These are phyloP conservation scores for Pachyramphus minor DNA, from an alignment of 2,113 vertebrate genomes.

Conservation along the genomic window DNA sequence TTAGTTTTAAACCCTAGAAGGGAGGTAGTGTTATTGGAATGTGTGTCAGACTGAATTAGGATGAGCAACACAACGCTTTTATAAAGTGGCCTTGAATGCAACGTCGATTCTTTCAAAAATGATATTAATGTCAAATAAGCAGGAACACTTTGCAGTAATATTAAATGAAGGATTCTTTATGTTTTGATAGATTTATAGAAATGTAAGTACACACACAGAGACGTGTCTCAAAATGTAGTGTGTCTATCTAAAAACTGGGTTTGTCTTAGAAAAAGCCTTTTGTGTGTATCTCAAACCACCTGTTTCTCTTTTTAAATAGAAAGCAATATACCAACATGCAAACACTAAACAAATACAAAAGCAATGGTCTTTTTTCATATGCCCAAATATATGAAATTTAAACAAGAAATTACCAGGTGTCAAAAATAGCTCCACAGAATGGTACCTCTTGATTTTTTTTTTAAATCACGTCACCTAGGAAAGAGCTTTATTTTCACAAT, in stretches of 20 bases:
- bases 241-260: conserved; percentile 25
- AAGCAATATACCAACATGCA: not conserved
- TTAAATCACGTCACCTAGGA: not conserved
- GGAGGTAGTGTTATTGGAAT: conserved; percentile 89
- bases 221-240: not conserved
- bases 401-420: not conserved
- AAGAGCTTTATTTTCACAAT: not conserved
- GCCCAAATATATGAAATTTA: not conserved
- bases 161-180: conserved; percentile 71
- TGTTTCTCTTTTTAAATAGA: not conserved
- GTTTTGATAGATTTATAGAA: conserved; percentile 61
- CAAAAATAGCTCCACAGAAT: not conserved
- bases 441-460: not conserved
- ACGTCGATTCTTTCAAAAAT: conserved; percentile 79
- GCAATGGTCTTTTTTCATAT: not conserved
- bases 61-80: conserved; percentile 80
- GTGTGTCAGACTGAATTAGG: conserved; percentile 88
- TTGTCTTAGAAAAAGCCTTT: not conserved
- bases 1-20: conserved; percentile 79
- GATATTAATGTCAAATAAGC: conserved; percentile 85
- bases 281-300: not conserved
- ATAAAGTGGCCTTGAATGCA: conserved; percentile 80
- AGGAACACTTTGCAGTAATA: conserved; percentile 68
- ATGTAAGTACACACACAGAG: not conserved
- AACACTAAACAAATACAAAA: not conserved